Base-by-base conservation (phyloP, 2,797 vertebrate genomes). In the Periparus ater region DNA sequence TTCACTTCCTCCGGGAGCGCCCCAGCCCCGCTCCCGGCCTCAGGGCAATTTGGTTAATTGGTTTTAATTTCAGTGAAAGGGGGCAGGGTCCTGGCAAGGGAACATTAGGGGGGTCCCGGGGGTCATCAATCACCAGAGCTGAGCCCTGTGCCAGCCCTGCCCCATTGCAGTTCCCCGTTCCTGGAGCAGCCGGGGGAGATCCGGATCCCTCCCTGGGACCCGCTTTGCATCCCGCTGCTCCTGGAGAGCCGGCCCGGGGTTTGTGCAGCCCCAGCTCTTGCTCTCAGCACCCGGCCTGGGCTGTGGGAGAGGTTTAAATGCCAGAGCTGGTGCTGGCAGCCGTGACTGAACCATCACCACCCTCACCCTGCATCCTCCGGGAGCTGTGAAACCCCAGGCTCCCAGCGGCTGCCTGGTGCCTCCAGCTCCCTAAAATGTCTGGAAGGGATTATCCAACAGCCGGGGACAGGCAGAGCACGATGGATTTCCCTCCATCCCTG, bases 91-190 rank as follows among this genome's bases (percentile, higher is more conserved):
- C 92, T 30, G 53, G 29, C 63, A 63, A 73, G 61, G 73, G 72
- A 47, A 63, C 34, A 30, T 22, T 9, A 11, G 38, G 38, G 38
- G 34, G 6, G 8, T 89, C 61, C 63, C 5, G 9, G 11, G n/a
- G 18, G 11, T 40, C 4, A 61, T 72, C 66, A 12, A 2, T 58
- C 65, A 1, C 21, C 55, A 4, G 76, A 73, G 76, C 65, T 20
- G 40, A 48, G 38, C 89, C 66, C 32, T 5, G 42, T 36, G 85
- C 78, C 75, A n/a, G 71, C 75, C 27, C 75, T 32, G 71, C 75
- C 50, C 68, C 22, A 66, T 77, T 91, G 79, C 94, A 47, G 85
- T 76, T 95, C 92, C 85, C 82, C 51, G 16, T 70, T 88, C 91
- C 57, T 58, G 9, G 38, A 88, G 85, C 53, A 62, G 63, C 79